Evolutionary conservation across 2,888 invertebrate species (phyloP).

Genomic region (Diachrysia chrysitis): DNA sequence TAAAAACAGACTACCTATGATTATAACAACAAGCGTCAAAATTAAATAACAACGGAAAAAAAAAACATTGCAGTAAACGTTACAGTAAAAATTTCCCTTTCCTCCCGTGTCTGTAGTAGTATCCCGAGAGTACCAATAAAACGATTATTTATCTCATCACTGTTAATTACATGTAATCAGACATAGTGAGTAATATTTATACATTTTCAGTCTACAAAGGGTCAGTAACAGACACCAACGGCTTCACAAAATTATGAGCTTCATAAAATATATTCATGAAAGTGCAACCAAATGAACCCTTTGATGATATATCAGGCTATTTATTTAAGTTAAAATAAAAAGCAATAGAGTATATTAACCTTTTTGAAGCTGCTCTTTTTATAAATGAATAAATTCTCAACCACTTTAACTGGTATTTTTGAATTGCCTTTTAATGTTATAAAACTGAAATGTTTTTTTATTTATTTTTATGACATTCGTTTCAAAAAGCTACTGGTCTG

Average conservation of each 20-base stretch:
- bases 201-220: conserved; percentile 6
- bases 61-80: no score
- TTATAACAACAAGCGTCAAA: no score
- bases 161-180: conserved; percentile 7
- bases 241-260: conserved; percentile 11
- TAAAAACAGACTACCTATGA: no score
- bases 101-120: no score
- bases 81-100: no score
- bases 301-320: conserved; percentile 21
- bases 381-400: not conserved
- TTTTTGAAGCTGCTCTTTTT: conserved; percentile 4
- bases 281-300: conserved; percentile 21
- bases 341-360: conserved; percentile 6
- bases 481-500: no score
- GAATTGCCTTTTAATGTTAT: not conserved
- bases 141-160: no score
- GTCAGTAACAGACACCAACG: conserved; percentile 10
- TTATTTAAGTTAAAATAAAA: conserved; percentile 19
- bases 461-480: no score
- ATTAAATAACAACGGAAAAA: no score
- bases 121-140: no score
- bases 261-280: conserved; percentile 37
- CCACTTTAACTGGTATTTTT: not conserved
- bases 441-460: not conserved
- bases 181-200: conserved; percentile 16